Conservation (phyloP, 1,140 invertebrate genomes). For the Ptiloglossa arizonensis region DNA sequence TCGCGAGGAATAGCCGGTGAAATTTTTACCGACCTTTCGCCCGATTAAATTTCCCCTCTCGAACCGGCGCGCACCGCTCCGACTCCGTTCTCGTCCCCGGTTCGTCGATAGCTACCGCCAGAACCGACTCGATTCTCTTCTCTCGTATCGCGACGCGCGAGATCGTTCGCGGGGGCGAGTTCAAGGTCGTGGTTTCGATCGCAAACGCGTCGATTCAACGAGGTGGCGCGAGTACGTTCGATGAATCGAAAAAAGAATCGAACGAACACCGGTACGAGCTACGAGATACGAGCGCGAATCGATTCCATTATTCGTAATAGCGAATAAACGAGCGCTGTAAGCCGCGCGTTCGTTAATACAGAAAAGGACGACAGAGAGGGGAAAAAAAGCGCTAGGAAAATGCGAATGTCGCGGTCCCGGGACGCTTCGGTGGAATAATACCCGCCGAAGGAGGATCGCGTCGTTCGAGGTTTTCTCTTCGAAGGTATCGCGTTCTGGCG, state of each 20-base stretch:
- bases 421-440: conserved; percentile 28
- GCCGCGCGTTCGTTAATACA: conserved; percentile 25
- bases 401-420: conserved; percentile 30
- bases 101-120: conserved; percentile 28
- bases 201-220: background rate
- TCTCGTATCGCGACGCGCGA: background rate
- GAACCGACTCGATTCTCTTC: background rate
- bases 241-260: background rate
- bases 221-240: no score
- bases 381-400: conserved; percentile 22
- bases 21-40: conserved; percentile 21
- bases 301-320: conserved; percentile 51
- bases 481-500: background rate
- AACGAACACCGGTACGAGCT: no score
- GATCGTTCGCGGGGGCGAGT: background rate
- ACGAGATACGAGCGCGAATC: conserved; percentile 32
- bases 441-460: background rate
- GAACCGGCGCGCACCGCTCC: background rate
- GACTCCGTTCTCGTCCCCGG: conserved; percentile 5
- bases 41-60: conserved; percentile 31
- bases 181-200: background rate
- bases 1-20: conserved; percentile 1
- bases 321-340: conserved; percentile 44
- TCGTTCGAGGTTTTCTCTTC: background rate
- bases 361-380: background rate